Base-by-base conservation (phyloP, 2,113 vertebrate species). In the Danionella cerebrum region DNA sequence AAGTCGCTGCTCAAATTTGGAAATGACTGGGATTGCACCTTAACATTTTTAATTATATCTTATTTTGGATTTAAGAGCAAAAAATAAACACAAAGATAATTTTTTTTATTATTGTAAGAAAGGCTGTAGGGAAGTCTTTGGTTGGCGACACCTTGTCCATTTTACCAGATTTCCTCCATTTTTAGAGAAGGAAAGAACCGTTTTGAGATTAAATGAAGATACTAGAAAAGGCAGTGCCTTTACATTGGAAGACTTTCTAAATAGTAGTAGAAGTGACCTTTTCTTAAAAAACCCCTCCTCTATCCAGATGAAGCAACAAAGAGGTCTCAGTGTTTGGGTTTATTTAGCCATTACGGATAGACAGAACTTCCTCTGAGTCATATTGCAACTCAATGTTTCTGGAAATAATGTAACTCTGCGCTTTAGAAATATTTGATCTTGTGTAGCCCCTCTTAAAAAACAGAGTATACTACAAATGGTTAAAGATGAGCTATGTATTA, bases 141-240 rank as follows among this genome's bases (percentile, higher is more conserved):
- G n/a, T n/a, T n/a, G n/a, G n/a, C n/a, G n/a, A n/a, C n/a, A n/a
- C n/a, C n/a, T n/a, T n/a, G n/a, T n/a, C n/a, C n/a, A n/a, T n/a
- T n/a, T n/a, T n/a, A n/a, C n/a, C n/a, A n/a, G n/a, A n/a, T n/a
- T n/a, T n/a, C n/a, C n/a, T n/a, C n/a, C n/a, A n/a, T n/a, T n/a
- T n/a, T n/a, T n/a, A 18, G 57, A 13, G 13, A 69, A 27, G 27
- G 48, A 14, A 36, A 57, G 41, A 52, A 69, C 77, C 45, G 60
- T 76, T 55, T 65, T 42, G 73, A 73, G 68, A 65, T 80, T 51
- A 80, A 73, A 18, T 36, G 53, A 55, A 48, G 50, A 19, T 1
- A 9, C 39, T n/a, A n/a, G 79, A 79, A 70, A 45, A 67, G 73
- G 76, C 77, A 76, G 79, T 81, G 80, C 76, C 80, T 82, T 75